These are phyloP conservation scores for Platycercus adscitus DNA, from an alignment of 2,113 vertebrate species.

Conservation along the genomic window DNA sequence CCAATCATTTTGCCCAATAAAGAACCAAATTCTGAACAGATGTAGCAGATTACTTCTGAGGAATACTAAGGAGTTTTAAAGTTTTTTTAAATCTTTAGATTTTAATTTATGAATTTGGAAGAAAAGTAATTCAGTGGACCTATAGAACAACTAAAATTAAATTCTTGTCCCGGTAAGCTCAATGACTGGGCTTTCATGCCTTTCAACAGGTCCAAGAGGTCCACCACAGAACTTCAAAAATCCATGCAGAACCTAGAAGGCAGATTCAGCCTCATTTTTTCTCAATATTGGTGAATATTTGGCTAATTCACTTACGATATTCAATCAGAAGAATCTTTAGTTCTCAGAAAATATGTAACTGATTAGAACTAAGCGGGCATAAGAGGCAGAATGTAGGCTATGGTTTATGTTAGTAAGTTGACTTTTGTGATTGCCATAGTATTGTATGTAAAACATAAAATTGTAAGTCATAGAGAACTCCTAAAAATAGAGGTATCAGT, in stretches of 20 bases:
- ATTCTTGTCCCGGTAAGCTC: not conserved
- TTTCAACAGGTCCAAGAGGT: not conserved
- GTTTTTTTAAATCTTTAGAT: not conserved
- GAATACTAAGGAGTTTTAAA: not conserved
- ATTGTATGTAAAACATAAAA: not conserved
- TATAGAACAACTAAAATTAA: not conserved
- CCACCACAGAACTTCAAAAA: not conserved
- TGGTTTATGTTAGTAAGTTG: not conserved
- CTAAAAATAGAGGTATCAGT: not conserved
- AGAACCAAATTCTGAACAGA: not conserved
- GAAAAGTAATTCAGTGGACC: not conserved
- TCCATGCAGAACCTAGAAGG: not conserved
- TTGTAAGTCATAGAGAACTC: not conserved
- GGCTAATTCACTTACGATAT: not conserved
- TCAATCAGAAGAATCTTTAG: not conserved
- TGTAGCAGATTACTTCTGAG: not conserved
- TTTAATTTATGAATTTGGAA: not conserved
- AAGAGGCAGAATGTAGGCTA: not conserved
- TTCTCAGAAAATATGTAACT: not conserved
- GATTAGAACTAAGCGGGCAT: not conserved
- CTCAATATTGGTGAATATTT: not conserved
- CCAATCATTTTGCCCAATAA: not conserved
- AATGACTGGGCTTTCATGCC: not conserved
- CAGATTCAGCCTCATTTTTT: not conserved
- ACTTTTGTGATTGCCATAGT: not conserved